Percentiles rank a stretch among this genome's conserved stretches.
Evolutionary conservation across 1,140 invertebrate species (phyloP).

Genomic region (Sminthurinus signatus): DNA sequence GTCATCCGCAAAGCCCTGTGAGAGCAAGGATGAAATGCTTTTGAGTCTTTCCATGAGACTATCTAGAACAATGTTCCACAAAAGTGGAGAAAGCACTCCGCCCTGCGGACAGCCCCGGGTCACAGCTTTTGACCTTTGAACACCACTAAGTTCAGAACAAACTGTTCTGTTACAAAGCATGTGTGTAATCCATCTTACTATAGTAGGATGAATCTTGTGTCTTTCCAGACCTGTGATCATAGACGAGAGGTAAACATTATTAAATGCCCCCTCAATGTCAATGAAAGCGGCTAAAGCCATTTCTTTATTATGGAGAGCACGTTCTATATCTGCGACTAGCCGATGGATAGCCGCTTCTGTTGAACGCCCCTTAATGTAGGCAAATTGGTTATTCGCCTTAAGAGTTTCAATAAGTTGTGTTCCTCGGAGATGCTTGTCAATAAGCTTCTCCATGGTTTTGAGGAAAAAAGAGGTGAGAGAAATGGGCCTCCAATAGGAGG

Average conservation of each 20-base stretch:
- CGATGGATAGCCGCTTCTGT: constrained; percentile 27
- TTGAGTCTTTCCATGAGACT: not conserved
- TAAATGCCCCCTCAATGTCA: constrained; percentile 17
- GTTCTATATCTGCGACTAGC: constrained; percentile 15
- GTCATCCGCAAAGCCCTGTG: constrained; percentile 22
- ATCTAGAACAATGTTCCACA: constrained; percentile 21
- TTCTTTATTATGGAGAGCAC: not conserved
- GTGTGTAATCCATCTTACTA: not conserved
- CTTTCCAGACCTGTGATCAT: not conserved
- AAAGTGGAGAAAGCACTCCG: constrained; percentile 17
- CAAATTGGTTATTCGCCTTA: constrained; percentile 15
- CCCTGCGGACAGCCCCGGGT: constrained; percentile 22
- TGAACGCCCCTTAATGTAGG: constrained; percentile 16
- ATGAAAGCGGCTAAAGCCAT: not conserved
- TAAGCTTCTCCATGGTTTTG: constrained; percentile 25
- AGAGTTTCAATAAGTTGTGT: not conserved
- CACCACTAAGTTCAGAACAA: too few species aligned
- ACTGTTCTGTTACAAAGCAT: constrained; percentile 11
- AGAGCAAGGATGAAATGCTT: not conserved
- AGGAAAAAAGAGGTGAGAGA: constrained; percentile 30
- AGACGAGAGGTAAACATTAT: not conserved
- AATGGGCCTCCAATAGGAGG: constrained; percentile 23
- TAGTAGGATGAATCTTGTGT: not conserved
- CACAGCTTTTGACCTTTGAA: too few species aligned
- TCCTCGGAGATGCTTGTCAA: constrained; percentile 20